A percentile compares a stretch with the other conserved stretches of the same genome.
Evolutionary conservation across 2,113 vertebrate genomes (phyloP).

Genomic region (Aptenodytes forsteri): DNA sequence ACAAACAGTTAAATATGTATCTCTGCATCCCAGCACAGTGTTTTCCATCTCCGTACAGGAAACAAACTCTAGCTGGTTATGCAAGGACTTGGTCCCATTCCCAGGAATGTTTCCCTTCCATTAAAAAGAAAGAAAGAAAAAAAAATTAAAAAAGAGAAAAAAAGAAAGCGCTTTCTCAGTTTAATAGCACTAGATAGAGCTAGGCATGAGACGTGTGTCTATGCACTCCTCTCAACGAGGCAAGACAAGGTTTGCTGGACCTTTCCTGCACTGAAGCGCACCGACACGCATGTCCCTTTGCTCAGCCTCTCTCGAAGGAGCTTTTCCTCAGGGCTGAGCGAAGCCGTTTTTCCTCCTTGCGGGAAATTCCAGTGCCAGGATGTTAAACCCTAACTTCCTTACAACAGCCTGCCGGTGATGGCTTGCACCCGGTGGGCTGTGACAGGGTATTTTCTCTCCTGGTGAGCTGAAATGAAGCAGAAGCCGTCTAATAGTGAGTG

Average conservation of each 20-base stretch:
- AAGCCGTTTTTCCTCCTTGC: background rate
- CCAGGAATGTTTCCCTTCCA: background rate
- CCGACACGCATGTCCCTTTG: accelerated
- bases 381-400: background rate
- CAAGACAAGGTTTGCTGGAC: background rate
- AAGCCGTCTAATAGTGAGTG: accelerated
- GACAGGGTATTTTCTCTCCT: background rate
- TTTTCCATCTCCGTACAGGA: background rate
- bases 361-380: background rate
- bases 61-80: background rate
- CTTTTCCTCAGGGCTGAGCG: background rate
- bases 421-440: background rate
- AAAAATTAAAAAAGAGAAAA: background rate
- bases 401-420: background rate
- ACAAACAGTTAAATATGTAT: slow-evolving; percentile 9
- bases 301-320: background rate
- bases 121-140: background rate
- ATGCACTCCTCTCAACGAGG: background rate
- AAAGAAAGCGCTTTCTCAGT: background rate
- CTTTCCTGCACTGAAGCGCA: background rate
- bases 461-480: background rate
- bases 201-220: background rate
- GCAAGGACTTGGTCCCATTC: background rate
- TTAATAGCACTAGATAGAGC: background rate
- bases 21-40: background rate